Evolutionary conservation across 2,888 invertebrate species (phyloP).

Genomic region (Hermaeophaga mercurialis): DNA sequence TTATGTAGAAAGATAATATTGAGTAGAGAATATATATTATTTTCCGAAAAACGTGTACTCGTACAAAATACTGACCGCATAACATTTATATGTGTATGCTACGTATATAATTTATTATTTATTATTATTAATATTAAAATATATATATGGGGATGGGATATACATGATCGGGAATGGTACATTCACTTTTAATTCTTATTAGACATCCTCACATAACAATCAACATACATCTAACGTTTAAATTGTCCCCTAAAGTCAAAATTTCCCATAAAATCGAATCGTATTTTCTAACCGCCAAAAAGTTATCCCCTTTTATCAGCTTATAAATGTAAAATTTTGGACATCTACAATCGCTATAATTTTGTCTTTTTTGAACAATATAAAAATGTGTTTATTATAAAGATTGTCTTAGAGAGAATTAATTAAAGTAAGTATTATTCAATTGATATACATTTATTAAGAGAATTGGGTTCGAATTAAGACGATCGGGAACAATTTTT

Average conservation of each 20-base stretch:
- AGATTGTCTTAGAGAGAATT: too few relatives aligned
- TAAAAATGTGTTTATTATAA: too few relatives aligned
- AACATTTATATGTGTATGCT: slow-evolving; percentile 50
- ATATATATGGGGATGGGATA: slow-evolving; percentile 55
- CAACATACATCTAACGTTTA: slow-evolving; percentile 46
- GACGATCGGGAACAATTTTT: slow-evolving; percentile 24
- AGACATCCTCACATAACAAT: slow-evolving; percentile 57
- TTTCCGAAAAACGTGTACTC: slow-evolving; percentile 60
- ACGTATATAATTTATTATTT: slow-evolving; percentile 49
- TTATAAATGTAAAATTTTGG: too few relatives aligned
- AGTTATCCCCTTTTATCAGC: too few relatives aligned
- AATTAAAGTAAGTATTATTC: too few relatives aligned
- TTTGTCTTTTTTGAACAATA: too few relatives aligned
- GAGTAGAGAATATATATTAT: slow-evolving; percentile 56
- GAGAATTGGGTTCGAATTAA: too few relatives aligned
- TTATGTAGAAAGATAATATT: slow-evolving; percentile 56
- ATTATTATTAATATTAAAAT: slow-evolving; percentile 52
- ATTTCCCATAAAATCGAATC: too few relatives aligned
- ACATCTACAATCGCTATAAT: too few relatives aligned
- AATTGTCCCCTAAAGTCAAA: too few relatives aligned
- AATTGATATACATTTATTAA: too few relatives aligned
- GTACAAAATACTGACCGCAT: slow-evolving; percentile 59
- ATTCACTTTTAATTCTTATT: slow-evolving; percentile 53
- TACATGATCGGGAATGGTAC: slow-evolving; percentile 51
- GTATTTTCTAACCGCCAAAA: slow-evolving; percentile 39